Evolutionary conservation across 2,113 vertebrate genomes (phyloP).

Genomic region (Carollia perspicillata): DNA sequence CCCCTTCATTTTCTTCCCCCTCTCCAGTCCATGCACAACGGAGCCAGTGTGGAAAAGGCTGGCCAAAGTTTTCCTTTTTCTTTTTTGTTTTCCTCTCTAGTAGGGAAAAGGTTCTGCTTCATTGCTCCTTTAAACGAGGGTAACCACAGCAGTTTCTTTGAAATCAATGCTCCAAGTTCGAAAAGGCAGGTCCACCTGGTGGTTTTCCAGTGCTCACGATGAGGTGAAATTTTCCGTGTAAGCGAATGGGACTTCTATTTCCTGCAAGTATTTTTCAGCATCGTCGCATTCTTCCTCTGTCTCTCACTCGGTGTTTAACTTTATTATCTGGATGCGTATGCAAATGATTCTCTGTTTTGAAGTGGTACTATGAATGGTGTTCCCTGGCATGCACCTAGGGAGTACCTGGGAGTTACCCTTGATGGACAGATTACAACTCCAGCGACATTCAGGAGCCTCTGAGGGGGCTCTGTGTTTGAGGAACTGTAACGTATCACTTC

Average conservation of each 20-base stretch:
- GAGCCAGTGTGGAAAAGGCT: not conserved
- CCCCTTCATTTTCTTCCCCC: not conserved
- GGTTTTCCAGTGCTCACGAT: not conserved
- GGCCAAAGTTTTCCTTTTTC: not conserved
- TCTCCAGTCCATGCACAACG: not conserved
- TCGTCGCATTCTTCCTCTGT: not conserved
- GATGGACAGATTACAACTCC: constrained; percentile 29
- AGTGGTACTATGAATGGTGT: not conserved
- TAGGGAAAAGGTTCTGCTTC: not conserved
- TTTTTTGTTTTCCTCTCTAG: not conserved
- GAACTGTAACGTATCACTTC: not conserved
- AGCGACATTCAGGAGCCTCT: not conserved
- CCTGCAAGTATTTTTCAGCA: not conserved
- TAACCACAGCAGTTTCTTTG: not conserved
- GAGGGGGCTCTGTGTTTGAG: not conserved
- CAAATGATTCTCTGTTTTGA: not conserved
- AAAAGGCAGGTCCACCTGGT: not conserved
- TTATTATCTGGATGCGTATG: not conserved
- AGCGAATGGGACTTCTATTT: not conserved
- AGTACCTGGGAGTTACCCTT: not conserved
- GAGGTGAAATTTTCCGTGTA: not conserved
- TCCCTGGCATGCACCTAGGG: not conserved
- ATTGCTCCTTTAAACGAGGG: not conserved
- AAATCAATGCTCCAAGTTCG: not conserved
- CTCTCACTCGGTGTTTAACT: not conserved